phyloP scores from a whole-genome alignment of 2,113 vertebrate species.

The Pygoscelis adeliae region DNA sequence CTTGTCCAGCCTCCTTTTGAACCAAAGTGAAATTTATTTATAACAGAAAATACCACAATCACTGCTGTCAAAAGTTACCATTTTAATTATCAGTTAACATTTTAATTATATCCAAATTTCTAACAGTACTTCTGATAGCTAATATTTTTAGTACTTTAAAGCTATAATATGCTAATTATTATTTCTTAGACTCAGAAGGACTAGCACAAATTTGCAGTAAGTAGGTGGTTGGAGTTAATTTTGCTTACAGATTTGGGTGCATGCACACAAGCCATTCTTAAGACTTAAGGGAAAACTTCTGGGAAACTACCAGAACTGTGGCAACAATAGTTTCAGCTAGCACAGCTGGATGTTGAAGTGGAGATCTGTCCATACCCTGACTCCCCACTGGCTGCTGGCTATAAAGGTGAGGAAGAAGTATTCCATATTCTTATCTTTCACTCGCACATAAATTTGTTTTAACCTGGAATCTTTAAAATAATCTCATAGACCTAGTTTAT shows the following conservation, averaged over 20 bases:
- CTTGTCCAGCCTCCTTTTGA: not conserved
- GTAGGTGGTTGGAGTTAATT: not conserved
- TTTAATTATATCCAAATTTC: not conserved
- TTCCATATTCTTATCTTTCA: not conserved
- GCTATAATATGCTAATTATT: not conserved
- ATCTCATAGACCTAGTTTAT: not conserved
- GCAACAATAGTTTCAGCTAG: not conserved
- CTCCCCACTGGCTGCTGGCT: not conserved
- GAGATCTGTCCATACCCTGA: not conserved
- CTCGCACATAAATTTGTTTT: not conserved
- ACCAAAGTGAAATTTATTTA: not conserved
- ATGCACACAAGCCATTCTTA: not conserved
- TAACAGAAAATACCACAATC: not conserved
- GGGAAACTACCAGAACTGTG: not conserved
- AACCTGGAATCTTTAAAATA: not conserved
- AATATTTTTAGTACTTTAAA: not conserved
- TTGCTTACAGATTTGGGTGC: not conserved
- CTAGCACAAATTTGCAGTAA: not conserved
- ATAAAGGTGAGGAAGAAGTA: not conserved
- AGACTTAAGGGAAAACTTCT: not conserved
- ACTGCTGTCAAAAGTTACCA: not conserved
- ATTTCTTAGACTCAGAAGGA: not conserved
- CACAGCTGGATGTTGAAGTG: not conserved
- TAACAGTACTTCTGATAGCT: not conserved
- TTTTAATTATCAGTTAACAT: not conserved